Percentiles rank a stretch among this genome's conserved stretches.
These are phyloP conservation scores for Aphodius sticticus DNA, from an alignment of 2,888 invertebrate genomes.

Conservation along the genomic window DNA sequence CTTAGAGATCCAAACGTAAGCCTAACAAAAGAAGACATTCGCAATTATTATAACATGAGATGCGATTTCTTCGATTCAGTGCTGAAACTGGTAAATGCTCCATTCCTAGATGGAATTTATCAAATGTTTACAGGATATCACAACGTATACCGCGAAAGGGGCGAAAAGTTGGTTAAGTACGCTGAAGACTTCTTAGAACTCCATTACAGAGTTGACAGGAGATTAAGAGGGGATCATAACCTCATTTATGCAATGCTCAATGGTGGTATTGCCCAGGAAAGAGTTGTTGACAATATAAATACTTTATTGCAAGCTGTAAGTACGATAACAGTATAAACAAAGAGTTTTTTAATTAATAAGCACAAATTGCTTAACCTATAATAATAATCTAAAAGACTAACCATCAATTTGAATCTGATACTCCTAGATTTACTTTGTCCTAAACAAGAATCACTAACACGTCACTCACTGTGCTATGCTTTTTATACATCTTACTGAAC, in stretches of 20 bases:
- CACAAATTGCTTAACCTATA: too few species aligned
- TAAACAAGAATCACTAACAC: too few species aligned
- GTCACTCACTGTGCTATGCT: too few species aligned
- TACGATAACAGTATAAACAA: neutral
- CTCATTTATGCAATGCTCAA: constrained; percentile 17
- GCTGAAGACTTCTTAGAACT: neutral
- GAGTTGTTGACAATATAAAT: constrained; percentile 15
- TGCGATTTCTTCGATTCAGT: neutral
- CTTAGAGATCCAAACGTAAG: neutral
- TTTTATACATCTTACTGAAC: too few species aligned
- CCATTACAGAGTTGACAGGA: neutral
- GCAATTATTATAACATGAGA: neutral
- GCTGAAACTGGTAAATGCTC: neutral
- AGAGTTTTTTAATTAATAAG: too few species aligned
- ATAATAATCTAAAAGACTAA: too few species aligned
- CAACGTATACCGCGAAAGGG: neutral
- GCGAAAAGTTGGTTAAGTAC: neutral
- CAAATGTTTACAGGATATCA: neutral
- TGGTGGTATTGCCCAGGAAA: constrained; percentile 7
- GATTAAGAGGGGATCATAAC: neutral
- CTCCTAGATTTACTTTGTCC: too few species aligned
- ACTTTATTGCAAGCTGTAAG: constrained; percentile 14
- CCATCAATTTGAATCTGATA: too few species aligned
- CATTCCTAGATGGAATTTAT: neutral
- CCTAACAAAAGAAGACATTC: neutral